Evolutionary conservation across 2,113 vertebrate species (phyloP), one percentile per base, ranked within the genome.

Genomic region (Pelvicachromis taeniatus): DNA sequence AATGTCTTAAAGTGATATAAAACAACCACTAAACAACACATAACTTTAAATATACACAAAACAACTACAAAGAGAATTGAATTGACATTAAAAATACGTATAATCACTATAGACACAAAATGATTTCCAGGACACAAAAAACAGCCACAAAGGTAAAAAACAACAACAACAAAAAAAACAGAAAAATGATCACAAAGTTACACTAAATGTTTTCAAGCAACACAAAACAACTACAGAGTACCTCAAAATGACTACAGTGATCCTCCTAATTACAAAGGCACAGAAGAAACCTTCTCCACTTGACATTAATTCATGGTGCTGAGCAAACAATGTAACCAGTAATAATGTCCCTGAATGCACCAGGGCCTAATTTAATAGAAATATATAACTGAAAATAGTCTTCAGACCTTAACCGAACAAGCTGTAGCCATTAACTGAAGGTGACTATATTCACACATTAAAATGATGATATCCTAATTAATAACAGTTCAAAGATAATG

Each of bases 21-120:
- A 56, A 29, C 17, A n/a, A 55, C 2, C 50, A 68, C 26, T 70
- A 78, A 56, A 13, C 19, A 17, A n/a, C 61, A 19, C 9, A 59
- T 2, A 45, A 29, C 16, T 19, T 56, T 56, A 38, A 42, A 11
- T 9, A 29, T 2, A 59, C n/a, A 29, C 4, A 59, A 79, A 59
- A 59, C 6, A 23, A 35, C 2, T n/a, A 65, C 17, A 65, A 21
- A 40, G 7, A 35, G 4, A 13, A 4, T 5, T 16, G 38, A 84
- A 59, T 23, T 4, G 14, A 40, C 38, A 16, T 16, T 26, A 7
- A 13, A 77, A 7, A 56, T 0, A 80, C 9, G 0, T 23, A 52
- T n/a, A 5, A 53, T 33, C 19, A 35, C 4, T 40, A 6, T 56
- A 10, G 17, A 45, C 23, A 40, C 2, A 53, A 13, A 31, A 55